Evolutionary conservation across 2,113 vertebrate genomes (phyloP).

Genomic region (Carollia perspicillata): DNA sequence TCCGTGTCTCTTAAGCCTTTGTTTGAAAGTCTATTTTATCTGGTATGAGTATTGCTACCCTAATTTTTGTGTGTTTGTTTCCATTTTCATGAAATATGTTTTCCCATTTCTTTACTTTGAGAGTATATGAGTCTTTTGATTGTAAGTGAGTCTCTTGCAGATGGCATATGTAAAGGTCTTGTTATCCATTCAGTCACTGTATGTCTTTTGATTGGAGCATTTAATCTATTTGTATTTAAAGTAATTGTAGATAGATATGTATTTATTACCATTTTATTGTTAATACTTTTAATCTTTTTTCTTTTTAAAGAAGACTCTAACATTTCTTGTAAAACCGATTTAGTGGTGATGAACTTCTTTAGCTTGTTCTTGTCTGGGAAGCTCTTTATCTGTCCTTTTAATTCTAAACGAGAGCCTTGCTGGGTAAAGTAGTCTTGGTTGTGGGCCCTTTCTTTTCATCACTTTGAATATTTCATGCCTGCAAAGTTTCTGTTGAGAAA

Average conservation of each 20-base stretch:
- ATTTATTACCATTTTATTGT: neutral
- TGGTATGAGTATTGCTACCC: neutral
- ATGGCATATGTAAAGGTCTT: neutral
- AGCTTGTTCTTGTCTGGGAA: neutral
- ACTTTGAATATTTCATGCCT: neutral
- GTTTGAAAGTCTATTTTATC: neutral
- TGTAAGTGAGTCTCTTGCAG: neutral
- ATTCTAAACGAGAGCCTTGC: neutral
- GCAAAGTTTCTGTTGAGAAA: neutral
- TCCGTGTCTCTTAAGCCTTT: neutral
- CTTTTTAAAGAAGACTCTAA: neutral
- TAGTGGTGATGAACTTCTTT: neutral
- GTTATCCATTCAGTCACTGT: neutral
- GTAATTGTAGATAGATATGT: neutral
- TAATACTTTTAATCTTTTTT: neutral
- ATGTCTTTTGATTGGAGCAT: neutral
- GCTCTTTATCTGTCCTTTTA: neutral
- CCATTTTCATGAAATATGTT: neutral
- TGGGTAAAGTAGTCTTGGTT: neutral
- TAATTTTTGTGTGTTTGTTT: neutral
- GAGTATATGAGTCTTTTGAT: neutral
- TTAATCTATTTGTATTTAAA: neutral
- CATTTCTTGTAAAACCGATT: neutral
- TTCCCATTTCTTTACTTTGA: neutral
- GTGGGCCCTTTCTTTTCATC: neutral